Percentiles rank a stretch among this genome's conserved stretches.
Conservation (phyloP, 2,797 vertebrate species). For the Petrocephalus sullivani region DNA sequence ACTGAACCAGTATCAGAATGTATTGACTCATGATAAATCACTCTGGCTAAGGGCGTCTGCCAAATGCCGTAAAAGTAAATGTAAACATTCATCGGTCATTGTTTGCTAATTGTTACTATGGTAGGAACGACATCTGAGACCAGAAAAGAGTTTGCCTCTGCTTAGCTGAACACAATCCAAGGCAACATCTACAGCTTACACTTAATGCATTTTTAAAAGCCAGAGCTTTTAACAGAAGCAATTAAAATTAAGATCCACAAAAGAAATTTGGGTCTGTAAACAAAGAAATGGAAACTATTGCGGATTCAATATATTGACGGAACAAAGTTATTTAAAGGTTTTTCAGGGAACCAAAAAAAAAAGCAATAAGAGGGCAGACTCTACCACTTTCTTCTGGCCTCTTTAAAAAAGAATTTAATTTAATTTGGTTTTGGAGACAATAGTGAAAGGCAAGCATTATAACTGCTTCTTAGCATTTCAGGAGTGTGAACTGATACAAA, state of each 20-base stretch:
- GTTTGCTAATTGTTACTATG: neutral
- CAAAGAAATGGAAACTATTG: neutral
- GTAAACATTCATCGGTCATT: neutral
- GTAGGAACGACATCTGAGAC: neutral
- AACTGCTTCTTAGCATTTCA: neutral
- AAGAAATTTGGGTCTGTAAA: neutral
- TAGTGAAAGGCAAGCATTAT: neutral
- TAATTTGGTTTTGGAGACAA: neutral
- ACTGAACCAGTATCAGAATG: no score
- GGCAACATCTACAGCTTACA: neutral
- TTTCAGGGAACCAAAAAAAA: neutral
- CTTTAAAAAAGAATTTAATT: neutral
- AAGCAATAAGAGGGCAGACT: neutral
- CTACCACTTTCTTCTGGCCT: neutral
- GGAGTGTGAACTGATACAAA: neutral
- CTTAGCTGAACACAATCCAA: neutral
- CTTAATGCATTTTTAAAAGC: neutral
- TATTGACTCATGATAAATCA: no score
- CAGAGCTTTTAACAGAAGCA: neutral
- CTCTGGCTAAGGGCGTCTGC: no score
- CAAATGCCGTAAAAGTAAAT: no score
- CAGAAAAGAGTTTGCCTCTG: neutral
- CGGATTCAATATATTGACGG: neutral
- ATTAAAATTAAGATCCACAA: neutral
- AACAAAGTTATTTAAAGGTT: neutral